These are phyloP conservation scores for Lipophrys pholis DNA, from an alignment of 2,113 vertebrate species.

Conservation along the genomic window DNA sequence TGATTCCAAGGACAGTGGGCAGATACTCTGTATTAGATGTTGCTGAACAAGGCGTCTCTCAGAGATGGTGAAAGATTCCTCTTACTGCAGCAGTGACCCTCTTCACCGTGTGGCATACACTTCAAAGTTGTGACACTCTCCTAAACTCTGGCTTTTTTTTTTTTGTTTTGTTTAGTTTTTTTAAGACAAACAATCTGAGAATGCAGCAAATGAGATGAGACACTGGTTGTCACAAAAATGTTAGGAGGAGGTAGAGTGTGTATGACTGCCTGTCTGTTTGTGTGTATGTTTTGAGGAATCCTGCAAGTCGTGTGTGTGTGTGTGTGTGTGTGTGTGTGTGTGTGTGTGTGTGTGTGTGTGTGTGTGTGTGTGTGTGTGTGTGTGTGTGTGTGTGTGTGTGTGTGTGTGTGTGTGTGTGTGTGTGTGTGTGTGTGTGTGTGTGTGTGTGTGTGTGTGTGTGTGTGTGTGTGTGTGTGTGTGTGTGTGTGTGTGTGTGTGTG, in stretches of 20 bases:
- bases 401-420: too few relatives aligned
- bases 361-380: too few relatives aligned
- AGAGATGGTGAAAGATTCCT: conserved; percentile 9
- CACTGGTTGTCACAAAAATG: conserved; percentile 32
- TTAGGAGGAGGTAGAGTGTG: background rate
- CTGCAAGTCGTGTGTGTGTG: background rate
- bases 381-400: too few relatives aligned
- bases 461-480: conserved; percentile 11
- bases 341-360: too few relatives aligned
- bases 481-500: conserved; percentile 11
- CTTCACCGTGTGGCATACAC: conserved; percentile 6
- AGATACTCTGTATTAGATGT: too few relatives aligned
- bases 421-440: conserved; percentile 9
- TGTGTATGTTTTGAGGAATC: background rate
- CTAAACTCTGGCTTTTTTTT: background rate
- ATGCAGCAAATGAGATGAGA: conserved; percentile 21
- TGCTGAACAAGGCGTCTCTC: conserved; percentile 25
- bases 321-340: conserved; percentile 16
- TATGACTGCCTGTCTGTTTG: conserved; percentile 8
- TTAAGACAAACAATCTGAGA: conserved; percentile 21
- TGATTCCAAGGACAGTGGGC: conserved; percentile 29
- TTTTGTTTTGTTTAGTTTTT: conserved; percentile 4
- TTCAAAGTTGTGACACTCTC: background rate
- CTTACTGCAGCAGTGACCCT: conserved; percentile 38
- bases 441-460: background rate